Conservation (phyloP, 35 echinoderm and acorn worm species). For the Ophioderma brevispina region DNA sequence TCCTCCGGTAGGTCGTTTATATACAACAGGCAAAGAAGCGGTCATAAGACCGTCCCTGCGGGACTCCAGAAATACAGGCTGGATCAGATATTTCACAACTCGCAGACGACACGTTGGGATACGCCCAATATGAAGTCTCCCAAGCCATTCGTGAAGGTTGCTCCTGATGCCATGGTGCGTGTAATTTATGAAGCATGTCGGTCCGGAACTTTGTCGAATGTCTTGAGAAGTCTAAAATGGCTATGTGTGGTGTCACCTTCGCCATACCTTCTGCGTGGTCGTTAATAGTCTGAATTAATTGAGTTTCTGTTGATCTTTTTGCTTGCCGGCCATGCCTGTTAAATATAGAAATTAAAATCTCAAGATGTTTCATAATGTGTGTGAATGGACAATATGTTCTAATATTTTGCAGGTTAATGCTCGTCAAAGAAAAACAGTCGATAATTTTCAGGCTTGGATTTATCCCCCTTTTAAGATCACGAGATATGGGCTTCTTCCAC, state of each 20-base stretch:
- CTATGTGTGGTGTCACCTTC: not conserved
- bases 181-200: not conserved
- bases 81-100: not conserved
- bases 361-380: not conserved
- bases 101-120: not conserved
- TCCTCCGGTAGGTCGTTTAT: not conserved
- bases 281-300: not conserved
- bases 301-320: not conserved
- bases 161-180: not conserved
- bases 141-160: not conserved
- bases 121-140: not conserved
- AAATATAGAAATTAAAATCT: not conserved
- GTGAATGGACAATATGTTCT: not conserved
- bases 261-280: not conserved
- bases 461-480: not conserved
- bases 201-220: not conserved
- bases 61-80: not conserved
- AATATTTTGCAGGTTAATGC: not conserved
- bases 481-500: not conserved
- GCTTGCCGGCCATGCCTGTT: not conserved
- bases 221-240: not conserved
- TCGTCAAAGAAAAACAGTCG: not conserved
- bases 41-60: not conserved
- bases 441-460: not conserved
- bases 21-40: not conserved